A percentile compares a stretch with the other conserved stretches of the same genome.
These are phyloP conservation scores for Pelusios castaneus DNA, from an alignment of 2,113 vertebrate genomes.

Conservation along the genomic window DNA sequence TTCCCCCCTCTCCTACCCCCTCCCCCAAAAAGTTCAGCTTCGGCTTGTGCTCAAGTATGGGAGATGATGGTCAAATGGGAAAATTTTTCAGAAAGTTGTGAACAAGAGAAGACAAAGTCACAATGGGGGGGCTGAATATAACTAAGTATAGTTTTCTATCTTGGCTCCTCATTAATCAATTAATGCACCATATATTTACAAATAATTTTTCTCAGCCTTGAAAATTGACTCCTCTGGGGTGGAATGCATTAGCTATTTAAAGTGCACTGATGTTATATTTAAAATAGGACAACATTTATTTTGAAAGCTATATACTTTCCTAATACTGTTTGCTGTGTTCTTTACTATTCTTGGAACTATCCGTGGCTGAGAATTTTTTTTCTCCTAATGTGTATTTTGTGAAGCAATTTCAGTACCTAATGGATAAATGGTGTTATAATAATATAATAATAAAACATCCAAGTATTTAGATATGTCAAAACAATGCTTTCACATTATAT, in stretches of 20 bases:
- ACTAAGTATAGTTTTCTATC: neutral
- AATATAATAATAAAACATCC: neutral
- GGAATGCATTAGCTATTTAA: neutral
- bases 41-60: neutral
- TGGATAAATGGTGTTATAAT: neutral
- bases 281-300: neutral
- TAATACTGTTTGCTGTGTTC: neutral
- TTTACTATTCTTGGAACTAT: neutral
- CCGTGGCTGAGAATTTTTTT: neutral
- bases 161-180: neutral
- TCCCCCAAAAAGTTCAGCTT: neutral
- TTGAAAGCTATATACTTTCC: neutral
- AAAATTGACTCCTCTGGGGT: neutral
- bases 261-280: neutral
- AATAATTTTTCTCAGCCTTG: neutral
- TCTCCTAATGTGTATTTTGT: neutral
- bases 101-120: neutral
- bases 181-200: neutral
- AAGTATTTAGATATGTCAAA: neutral
- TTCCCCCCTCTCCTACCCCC: neutral
- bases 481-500: neutral
- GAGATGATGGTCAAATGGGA: neutral
- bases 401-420: neutral
- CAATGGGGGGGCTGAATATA: neutral
- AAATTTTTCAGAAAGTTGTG: neutral